phyloP scores from a whole-genome alignment of 2,888 invertebrate species.

The Patella depressa region DNA sequence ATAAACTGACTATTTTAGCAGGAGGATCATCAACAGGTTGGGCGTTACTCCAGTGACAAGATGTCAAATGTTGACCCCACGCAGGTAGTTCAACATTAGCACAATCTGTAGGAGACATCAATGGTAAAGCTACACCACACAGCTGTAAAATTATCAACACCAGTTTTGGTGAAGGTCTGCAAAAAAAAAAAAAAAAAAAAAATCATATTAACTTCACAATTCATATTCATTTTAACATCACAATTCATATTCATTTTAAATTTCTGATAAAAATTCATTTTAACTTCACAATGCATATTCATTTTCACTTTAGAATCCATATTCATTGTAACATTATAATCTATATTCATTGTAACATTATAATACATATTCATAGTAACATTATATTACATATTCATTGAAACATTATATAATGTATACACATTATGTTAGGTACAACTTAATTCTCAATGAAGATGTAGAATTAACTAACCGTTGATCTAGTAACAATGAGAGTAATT shows the following conservation, averaged over 20 bases:
- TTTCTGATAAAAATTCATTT: no score
- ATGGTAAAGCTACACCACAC: conserved; percentile 69
- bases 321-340: no score
- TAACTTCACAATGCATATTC: no score
- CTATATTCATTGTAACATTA: no score
- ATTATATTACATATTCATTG: no score
- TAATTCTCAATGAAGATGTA: not conserved
- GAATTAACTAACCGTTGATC: conserved; percentile 63
- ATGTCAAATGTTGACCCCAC: conserved; percentile 62
- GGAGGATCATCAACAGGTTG: conserved; percentile 64
- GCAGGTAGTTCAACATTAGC: conserved; percentile 66
- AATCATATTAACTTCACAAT: no score
- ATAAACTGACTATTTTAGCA: conserved; percentile 67
- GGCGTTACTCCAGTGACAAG: conserved; percentile 53
- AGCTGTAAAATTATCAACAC: conserved; percentile 70
- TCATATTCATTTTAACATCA: no score
- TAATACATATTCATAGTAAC: no score
- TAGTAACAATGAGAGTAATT: conserved; percentile 67
- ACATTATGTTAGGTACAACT: no score
- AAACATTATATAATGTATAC: no score
- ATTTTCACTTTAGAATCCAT: no score
- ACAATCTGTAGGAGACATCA: conserved; percentile 67
- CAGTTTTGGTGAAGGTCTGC: conserved; percentile 69
- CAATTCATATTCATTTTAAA: no score
- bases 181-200: conserved; percentile 21